These are phyloP conservation scores for Eonycteris spelaea DNA, from an alignment of 2,113 vertebrate species.

Conservation along the genomic window DNA sequence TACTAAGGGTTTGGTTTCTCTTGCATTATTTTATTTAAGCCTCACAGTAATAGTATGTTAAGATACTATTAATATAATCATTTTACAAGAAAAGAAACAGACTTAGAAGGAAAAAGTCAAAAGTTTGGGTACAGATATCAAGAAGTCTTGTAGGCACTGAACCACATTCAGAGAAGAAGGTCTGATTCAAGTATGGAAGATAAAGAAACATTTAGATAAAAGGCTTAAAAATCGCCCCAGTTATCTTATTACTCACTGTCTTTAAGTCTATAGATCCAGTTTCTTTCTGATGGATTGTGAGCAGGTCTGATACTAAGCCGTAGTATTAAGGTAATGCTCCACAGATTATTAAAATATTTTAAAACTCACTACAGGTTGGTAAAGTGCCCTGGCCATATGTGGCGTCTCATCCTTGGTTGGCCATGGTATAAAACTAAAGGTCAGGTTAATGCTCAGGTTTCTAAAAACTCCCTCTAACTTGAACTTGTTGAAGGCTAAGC, in stretches of 20 bases:
- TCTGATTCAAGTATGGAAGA: not conserved
- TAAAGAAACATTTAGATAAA: not conserved
- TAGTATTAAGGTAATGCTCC: not conserved
- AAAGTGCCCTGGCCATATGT: not conserved
- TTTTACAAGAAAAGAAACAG: not conserved
- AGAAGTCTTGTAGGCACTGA: not conserved
- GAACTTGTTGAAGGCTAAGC: not conserved
- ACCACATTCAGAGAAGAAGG: not conserved
- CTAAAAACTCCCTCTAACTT: not conserved
- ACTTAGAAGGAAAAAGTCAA: not conserved
- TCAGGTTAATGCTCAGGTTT: not conserved
- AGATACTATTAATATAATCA: not conserved
- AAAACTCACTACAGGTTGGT: not conserved
- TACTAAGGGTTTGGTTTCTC: not conserved
- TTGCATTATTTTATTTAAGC: slow-evolving; percentile 3
- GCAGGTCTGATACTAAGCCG: not conserved
- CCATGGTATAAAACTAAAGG: not conserved
- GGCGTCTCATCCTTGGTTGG: not conserved
- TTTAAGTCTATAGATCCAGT: not conserved
- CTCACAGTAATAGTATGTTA: not conserved
- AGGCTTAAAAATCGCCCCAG: not conserved
- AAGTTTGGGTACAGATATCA: not conserved
- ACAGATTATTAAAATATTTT: not conserved
- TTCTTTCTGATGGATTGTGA: not conserved
- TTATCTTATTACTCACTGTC: not conserved